Evolutionary conservation across 2,888 invertebrate species (phyloP).

Genomic region (Mystacides longicornis): DNA sequence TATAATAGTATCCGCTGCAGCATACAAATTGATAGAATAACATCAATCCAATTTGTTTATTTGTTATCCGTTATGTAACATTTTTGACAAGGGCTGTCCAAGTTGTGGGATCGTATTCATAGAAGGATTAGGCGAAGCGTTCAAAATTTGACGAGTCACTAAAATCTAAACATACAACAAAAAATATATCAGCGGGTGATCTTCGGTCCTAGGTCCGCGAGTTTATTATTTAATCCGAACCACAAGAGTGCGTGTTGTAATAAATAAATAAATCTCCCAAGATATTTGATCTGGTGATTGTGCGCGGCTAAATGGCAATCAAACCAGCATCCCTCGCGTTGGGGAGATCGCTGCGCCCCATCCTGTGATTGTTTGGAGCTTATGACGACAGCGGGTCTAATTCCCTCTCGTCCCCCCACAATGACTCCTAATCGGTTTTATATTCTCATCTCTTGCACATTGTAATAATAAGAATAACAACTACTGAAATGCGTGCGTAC

Average conservation of each 20-base stretch:
- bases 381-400: constrained; percentile 7
- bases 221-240: constrained; percentile 15
- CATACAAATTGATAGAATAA: too few species aligned
- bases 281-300: constrained; percentile 16
- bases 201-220: constrained; percentile 2
- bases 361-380: constrained; percentile 12
- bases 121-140: neutral
- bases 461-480: neutral
- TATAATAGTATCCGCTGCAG: too few species aligned
- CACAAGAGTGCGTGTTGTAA: constrained; percentile 10
- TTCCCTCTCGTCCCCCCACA: constrained; percentile 6
- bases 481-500: too few species aligned
- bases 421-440: constrained; percentile 9
- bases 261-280: constrained; percentile 12
- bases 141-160: constrained; percentile 1
- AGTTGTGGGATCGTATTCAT: neutral
- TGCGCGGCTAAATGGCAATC: constrained; percentile 15
- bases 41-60: neutral
- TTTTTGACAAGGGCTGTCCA: neutral
- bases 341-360: constrained; percentile 1
- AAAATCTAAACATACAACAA: neutral
- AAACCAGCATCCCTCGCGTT: constrained; percentile 5
- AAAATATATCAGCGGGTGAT: constrained; percentile 1
- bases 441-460: neutral
- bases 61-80: neutral